These are phyloP conservation scores for Sternotherus odoratus DNA, from an alignment of 2,797 vertebrate species.

Conservation along the genomic window DNA sequence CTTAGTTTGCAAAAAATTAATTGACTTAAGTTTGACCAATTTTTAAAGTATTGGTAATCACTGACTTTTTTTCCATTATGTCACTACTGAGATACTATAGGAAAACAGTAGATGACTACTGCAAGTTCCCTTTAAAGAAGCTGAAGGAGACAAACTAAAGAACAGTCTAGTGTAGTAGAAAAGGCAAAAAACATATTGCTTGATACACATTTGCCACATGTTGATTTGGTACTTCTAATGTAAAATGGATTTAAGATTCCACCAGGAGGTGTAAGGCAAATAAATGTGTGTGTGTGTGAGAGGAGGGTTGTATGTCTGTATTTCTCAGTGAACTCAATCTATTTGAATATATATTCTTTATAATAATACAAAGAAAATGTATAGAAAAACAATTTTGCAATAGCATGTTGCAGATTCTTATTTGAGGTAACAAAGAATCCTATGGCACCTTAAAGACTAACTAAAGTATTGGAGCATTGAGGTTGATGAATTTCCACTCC, in stretches of 20 bases:
- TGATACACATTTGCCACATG: not conserved
- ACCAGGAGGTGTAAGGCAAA: not conserved
- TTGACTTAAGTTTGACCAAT: not conserved
- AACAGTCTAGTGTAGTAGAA: not conserved
- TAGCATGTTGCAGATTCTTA: too few relatives aligned
- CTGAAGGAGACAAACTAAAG: not conserved
- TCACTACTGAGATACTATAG: not conserved
- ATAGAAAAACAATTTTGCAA: not conserved
- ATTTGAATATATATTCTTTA: not conserved
- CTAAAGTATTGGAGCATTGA: too few relatives aligned
- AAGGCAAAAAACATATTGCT: not conserved
- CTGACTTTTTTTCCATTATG: not conserved
- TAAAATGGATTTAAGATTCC: not conserved
- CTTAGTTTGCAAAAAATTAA: not conserved
- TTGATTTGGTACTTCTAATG: not conserved
- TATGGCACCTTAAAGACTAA: too few relatives aligned
- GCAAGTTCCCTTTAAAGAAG: not conserved
- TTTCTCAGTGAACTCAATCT: not conserved
- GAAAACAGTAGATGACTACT: not conserved
- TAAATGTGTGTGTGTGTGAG: too few relatives aligned
- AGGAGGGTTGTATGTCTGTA: not conserved
- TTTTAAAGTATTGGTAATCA: not conserved
- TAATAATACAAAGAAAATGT: not conserved
- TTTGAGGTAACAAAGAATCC: too few relatives aligned
- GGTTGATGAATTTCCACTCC: too few relatives aligned